Conservation (phyloP, 2,888 invertebrate genomes). For the Siphlonurus alternatus region DNA sequence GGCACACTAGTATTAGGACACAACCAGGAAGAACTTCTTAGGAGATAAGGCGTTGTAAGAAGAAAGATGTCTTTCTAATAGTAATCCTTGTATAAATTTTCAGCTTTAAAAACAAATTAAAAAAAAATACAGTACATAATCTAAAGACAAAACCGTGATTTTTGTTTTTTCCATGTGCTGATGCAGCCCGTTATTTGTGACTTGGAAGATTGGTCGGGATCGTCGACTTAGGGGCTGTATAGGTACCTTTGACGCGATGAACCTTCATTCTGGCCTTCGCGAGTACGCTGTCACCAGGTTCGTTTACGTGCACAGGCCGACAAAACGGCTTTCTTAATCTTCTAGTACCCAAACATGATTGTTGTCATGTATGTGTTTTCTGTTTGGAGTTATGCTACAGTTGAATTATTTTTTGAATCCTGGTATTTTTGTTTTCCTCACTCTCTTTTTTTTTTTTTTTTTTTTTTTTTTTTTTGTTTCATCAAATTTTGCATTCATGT, state of each 20-base stretch:
- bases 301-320: slow-evolving; percentile 12
- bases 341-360: neutral
- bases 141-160: slow-evolving; percentile 7
- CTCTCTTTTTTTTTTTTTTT: too few species aligned
- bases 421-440: neutral
- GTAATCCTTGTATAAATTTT: too few species aligned
- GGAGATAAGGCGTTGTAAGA: too few species aligned
- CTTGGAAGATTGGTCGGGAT: slow-evolving; percentile 96
- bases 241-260: slow-evolving; percentile 95
- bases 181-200: slow-evolving; percentile 89
- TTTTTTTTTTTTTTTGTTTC: too few species aligned
- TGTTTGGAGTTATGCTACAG: neutral
- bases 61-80: too few species aligned
- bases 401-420: too few species aligned
- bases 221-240: slow-evolving; percentile 93
- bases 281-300: slow-evolving; percentile 90
- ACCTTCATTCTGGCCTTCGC: slow-evolving; percentile 80
- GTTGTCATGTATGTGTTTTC: neutral
- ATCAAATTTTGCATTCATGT: too few species aligned
- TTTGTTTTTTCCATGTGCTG: slow-evolving; percentile 15
- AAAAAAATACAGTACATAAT: too few species aligned
- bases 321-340: slow-evolving; percentile 6
- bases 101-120: too few species aligned
- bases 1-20: too few species aligned
- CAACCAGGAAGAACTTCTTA: too few species aligned